phyloP scores from a whole-genome alignment of 2,797 vertebrate species.

The Pyrrhura leucotis region DNA sequence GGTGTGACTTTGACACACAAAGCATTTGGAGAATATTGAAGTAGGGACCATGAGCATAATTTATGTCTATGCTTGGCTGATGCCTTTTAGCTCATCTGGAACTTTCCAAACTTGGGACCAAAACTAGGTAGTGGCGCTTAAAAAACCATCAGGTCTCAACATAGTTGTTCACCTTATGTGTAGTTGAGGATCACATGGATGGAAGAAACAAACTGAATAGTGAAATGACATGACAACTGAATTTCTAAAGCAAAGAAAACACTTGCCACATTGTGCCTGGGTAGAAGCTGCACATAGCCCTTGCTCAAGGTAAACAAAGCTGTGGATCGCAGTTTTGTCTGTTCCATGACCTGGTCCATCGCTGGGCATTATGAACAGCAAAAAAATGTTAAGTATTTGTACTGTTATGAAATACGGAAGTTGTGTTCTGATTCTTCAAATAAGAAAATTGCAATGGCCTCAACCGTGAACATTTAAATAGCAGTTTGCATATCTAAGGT shows the following conservation, averaged over 20 bases:
- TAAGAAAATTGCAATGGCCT: neutral
- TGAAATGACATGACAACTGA: neutral
- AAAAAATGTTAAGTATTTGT: neutral
- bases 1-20: neutral
- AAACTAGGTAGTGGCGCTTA: neutral
- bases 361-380: neutral
- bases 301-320: neutral
- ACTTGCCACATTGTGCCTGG: neutral
- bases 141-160: neutral
- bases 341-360: neutral
- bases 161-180: neutral
- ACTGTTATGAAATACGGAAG: neutral
- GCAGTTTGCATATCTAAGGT: neutral
- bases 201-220: neutral
- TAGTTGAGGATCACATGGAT: neutral
- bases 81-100: neutral
- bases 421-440: neutral
- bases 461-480: neutral
- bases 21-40: neutral
- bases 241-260: neutral
- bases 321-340: neutral
- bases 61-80: neutral
- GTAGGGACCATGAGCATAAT: neutral
- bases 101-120: neutral
- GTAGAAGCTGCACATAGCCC: neutral